Evolutionary conservation across 2,888 invertebrate genomes (phyloP).

Genomic region (Scaptomyza caliginosa): DNA sequence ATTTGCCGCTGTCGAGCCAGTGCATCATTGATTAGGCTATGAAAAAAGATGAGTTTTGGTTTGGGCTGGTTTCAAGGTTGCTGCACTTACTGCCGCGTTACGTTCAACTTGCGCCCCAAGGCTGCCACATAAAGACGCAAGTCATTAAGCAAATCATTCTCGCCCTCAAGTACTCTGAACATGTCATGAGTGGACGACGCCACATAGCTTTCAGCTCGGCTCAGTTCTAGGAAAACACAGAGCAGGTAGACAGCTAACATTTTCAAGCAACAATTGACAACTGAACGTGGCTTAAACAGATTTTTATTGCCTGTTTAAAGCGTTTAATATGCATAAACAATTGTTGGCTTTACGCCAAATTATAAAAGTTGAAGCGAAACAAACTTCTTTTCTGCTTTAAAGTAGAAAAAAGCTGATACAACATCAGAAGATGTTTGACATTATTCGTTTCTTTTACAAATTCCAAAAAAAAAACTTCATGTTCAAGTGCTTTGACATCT

Average conservation of each 20-base stretch:
- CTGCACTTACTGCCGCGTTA: slow-evolving; percentile 24
- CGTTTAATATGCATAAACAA: slow-evolving; percentile 3
- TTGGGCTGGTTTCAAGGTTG: no score
- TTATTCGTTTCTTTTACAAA: no score
- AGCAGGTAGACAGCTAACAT: slow-evolving; percentile 9
- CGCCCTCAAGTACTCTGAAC: slow-evolving; percentile 19
- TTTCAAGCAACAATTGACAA: neutral
- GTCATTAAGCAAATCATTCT: slow-evolving; percentile 22
- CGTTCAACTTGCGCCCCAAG: slow-evolving; percentile 13
- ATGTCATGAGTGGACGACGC: slow-evolving; percentile 47
- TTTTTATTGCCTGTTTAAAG: no score
- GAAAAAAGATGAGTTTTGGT: neutral
- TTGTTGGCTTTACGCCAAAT: neutral
- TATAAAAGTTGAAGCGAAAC: neutral
- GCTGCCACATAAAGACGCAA: slow-evolving; percentile 1
- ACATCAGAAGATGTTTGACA: no score
- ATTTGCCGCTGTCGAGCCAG: slow-evolving; percentile 21
- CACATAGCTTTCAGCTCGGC: neutral
- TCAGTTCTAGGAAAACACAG: neutral
- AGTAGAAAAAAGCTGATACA: no score
- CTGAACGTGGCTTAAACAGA: neutral
- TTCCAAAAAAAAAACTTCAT: neutral
- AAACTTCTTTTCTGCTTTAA: no score
- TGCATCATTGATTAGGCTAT: slow-evolving; percentile 19
- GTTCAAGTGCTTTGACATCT: neutral